Conservation (phyloP, 2,797 vertebrate species). For the Cyprinodon diabolis region DNA sequence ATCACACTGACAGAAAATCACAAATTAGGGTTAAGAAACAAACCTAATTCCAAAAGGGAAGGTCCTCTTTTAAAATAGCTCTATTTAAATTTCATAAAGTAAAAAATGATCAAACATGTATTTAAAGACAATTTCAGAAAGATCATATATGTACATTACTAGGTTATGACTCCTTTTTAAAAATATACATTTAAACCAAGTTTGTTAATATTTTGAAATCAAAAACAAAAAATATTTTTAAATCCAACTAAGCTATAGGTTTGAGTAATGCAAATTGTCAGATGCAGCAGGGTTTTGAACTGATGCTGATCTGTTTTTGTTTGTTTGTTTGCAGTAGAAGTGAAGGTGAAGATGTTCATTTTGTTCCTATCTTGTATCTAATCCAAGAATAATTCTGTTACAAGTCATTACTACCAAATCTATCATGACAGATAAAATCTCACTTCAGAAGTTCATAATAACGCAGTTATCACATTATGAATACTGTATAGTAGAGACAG, state of each 20-base stretch:
- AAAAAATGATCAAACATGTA: no score
- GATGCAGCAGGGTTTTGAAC: background rate
- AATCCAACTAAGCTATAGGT: no score
- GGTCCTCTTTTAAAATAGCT: no score
- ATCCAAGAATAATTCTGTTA: background rate
- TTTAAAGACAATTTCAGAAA: no score
- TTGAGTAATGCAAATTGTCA: background rate
- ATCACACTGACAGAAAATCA: no score
- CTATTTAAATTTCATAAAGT: no score
- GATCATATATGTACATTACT: no score
- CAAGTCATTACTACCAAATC: background rate
- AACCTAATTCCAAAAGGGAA: no score
- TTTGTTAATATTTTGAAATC: background rate
- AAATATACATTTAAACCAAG: background rate
- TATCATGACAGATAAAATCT: background rate
- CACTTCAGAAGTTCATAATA: conserved; percentile 4
- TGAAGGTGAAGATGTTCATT: background rate
- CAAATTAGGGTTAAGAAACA: no score
- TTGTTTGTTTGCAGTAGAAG: background rate
- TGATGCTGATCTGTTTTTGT: background rate
- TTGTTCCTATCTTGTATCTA: background rate
- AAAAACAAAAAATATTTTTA: background rate
- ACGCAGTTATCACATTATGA: background rate
- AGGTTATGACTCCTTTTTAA: background rate
- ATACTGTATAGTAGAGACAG: background rate